A percentile compares a stretch with the other conserved stretches of the same genome.
Conservation (phyloP, 2,113 vertebrate genomes). For the Paramisgurnus dabryanus region DNA sequence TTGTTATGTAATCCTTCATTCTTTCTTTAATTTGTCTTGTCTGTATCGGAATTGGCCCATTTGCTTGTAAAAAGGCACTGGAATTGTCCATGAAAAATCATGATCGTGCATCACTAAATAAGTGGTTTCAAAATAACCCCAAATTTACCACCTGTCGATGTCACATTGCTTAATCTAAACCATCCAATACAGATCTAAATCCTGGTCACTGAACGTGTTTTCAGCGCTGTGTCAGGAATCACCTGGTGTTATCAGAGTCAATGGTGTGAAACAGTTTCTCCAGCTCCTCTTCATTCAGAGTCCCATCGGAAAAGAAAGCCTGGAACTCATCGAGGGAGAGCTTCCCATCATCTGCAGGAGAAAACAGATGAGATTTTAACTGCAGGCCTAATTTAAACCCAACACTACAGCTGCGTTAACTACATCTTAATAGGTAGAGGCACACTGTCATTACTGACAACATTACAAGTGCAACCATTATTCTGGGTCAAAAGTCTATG, state of each 20-base stretch:
- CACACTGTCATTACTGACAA: not conserved
- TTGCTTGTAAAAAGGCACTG: no score
- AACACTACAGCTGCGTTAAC: not conserved
- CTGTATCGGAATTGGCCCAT: no score
- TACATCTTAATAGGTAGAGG: not conserved
- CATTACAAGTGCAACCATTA: not conserved
- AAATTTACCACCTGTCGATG: no score
- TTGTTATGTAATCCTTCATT: no score
- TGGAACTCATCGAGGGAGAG: constrained; percentile 97
- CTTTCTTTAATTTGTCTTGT: no score
- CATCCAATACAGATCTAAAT: not conserved
- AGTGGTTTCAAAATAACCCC: no score
- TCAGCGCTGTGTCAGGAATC: constrained; percentile 22
- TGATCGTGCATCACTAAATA: no score
- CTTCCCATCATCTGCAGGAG: constrained; percentile 89
- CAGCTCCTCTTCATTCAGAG: constrained; percentile 90
- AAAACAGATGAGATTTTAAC: constrained; percentile 37
- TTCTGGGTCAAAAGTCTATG: not conserved
- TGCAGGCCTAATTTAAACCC: not conserved
- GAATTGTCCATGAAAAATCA: no score
- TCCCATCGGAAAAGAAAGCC: constrained; percentile 95
- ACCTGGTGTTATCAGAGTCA: constrained; percentile 97
- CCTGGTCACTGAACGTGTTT: not conserved
- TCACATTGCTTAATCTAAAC: not conserved
- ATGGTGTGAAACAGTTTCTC: constrained; percentile 96